A percentile compares a stretch with the other conserved stretches of the same genome.
phyloP scores from a whole-genome alignment of 1,140 invertebrate genomes.

The Maconellicoccus hirsutus region DNA sequence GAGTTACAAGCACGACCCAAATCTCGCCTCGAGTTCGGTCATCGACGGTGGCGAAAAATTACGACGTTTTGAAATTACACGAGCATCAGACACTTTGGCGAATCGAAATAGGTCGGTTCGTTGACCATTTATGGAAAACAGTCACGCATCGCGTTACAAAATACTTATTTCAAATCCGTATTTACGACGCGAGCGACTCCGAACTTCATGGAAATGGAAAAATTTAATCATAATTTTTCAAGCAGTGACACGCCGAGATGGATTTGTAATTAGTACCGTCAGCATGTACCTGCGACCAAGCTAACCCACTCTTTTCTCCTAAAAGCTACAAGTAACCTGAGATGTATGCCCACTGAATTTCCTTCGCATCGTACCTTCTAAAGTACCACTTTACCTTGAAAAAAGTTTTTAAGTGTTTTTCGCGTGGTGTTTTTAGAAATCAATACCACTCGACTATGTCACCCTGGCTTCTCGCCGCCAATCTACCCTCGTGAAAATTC shows the following conservation, averaged over 20 bases:
- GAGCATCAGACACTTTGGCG: too few relatives aligned
- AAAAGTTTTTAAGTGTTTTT: not conserved
- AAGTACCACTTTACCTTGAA: not conserved
- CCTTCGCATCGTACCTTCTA: not conserved
- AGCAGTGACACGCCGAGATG: not conserved
- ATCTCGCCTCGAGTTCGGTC: too few relatives aligned
- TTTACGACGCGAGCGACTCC: not conserved
- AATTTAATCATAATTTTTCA: not conserved
- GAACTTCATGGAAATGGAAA: not conserved
- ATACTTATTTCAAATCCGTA: too few relatives aligned
- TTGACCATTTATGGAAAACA: not conserved
- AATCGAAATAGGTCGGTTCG: not conserved
- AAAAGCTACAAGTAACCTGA: too few relatives aligned
- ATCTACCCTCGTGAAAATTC: too few relatives aligned
- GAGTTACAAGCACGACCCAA: too few relatives aligned
- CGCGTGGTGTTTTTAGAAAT: not conserved
- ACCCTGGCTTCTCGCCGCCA: not conserved
- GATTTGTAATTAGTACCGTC: not conserved
- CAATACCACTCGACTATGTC: conserved; percentile 1
- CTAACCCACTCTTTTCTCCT: too few relatives aligned
- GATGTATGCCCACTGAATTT: not conserved
- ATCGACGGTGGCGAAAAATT: too few relatives aligned
- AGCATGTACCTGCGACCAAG: too few relatives aligned
- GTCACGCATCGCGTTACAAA: conserved; percentile 6
- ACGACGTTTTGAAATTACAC: too few relatives aligned